These are phyloP conservation scores for Galeopterus variegatus DNA, from an alignment of 2,113 vertebrate genomes.

Conservation along the genomic window DNA sequence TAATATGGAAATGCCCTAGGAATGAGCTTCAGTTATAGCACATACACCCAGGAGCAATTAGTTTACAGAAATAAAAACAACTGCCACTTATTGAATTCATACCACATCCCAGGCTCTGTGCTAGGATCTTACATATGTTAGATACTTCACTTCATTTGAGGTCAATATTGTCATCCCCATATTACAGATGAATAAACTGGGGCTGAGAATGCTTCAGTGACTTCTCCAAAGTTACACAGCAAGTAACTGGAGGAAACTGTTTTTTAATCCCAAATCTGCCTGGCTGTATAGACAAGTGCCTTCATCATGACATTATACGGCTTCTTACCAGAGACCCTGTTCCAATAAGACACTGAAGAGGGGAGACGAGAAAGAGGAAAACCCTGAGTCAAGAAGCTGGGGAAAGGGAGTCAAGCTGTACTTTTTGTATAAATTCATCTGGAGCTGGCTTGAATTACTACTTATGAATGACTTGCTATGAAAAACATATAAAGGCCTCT, in stretches of 20 bases:
- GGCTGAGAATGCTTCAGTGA: background rate
- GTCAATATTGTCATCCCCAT: background rate
- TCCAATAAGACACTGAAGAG: background rate
- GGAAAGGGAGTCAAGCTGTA: background rate
- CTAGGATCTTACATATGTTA: background rate
- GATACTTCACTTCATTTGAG: background rate
- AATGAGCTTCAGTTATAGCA: background rate
- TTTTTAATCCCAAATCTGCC: background rate
- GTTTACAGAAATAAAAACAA: background rate
- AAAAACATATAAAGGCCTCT: background rate
- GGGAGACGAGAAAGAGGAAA: background rate
- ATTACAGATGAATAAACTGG: background rate
- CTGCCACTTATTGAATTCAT: background rate
- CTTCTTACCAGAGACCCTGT: background rate
- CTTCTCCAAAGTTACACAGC: background rate
- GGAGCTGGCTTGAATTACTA: background rate
- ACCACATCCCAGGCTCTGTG: background rate
- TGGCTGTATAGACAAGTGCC: background rate
- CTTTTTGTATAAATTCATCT: background rate
- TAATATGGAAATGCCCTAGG: background rate
- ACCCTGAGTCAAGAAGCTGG: background rate
- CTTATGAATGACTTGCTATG: slow-evolving; percentile 7
- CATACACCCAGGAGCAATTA: background rate
- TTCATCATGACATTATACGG: no score
- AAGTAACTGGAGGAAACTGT: background rate